phyloP scores from a whole-genome alignment of 1,140 invertebrate genomes.

The Phocides pigmalion region DNA sequence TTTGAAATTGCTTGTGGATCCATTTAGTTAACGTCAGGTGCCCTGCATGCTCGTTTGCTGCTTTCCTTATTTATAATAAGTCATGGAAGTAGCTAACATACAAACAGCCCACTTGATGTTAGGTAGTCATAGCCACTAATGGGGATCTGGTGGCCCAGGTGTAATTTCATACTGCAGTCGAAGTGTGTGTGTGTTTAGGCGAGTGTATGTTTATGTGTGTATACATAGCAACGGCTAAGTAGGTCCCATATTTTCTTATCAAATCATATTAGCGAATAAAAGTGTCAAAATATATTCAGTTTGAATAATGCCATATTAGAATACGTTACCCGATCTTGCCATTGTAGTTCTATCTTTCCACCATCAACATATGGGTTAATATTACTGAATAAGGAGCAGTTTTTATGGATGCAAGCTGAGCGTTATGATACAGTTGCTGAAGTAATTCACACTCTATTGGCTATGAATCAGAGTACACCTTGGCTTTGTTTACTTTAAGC shows the following conservation, averaged over 20 bases:
- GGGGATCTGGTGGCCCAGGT: no score
- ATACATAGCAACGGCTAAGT: background rate
- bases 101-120: no score
- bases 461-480: background rate
- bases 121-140: no score
- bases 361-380: background rate
- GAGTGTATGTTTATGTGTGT: no score
- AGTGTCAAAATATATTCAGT: conserved; percentile 69
- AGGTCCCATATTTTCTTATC: background rate
- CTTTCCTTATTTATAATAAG: background rate
- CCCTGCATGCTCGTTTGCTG: no score
- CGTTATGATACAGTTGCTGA: background rate
- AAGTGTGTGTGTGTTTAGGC: no score
- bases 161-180: no score
- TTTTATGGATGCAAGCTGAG: conserved; percentile 16
- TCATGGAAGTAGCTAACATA: no score
- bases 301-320: conserved; percentile 52
- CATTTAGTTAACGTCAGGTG: no score
- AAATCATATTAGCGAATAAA: conserved; percentile 63
- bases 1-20: no score
- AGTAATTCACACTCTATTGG: background rate
- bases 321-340: background rate
- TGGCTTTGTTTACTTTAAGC: background rate
- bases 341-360: background rate
- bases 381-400: conserved; percentile 4